Base-by-base conservation (phyloP, 2,797 vertebrate genomes). In the Lepilemur ruficaudatus region DNA sequence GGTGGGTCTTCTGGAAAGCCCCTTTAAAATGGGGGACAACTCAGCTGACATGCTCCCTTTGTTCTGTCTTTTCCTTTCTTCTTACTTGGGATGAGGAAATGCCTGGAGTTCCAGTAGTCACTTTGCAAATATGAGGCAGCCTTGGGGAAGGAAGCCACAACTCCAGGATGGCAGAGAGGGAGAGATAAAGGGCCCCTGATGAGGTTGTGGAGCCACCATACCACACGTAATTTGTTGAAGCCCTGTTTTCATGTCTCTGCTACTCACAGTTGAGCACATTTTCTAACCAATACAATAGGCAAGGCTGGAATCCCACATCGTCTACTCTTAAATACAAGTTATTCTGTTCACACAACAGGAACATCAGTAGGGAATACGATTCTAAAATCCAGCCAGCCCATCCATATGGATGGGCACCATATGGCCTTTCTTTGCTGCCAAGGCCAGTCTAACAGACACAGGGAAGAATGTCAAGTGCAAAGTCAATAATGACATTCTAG, bases 331-430 rank as follows among this genome's bases (percentile, higher is more conserved):
- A 97, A 91, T 79, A 93, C 70, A 95, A 97, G 86, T 94, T 95
- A 92, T 97, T 97, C 94, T 97, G 89, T 89, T 98, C 97, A 96
- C 89, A 94, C 94, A 95, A 84, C 78, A 97, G 92, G 84, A 92
- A 55, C 81, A 97, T 96, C 96, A 91, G 61, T 75, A 89, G 97
- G 96, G 96, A 97, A 96, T 97, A 97, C 81, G 92, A 94, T 91
- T 96, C 88, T 95, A 88, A 97, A 95, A 95, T 63, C 32, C 70
- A 95, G 97, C 93, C 97, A 98, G 80, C 83, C 82, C 86, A 94
- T 96, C 96, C 96, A 97, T 97, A 96, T 96, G 97, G 95, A 95
- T 96, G 95, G 94, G 48, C 72, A 95, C 96, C 97, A 98, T 96
- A 97, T 97, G 97, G 97, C 55, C 86, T 94, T 79, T 65, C 69